Evolutionary conservation across 2,797 vertebrate species (phyloP), one percentile per base, ranked within the genome.

Genomic region (Chromobotia macracanthus): DNA sequence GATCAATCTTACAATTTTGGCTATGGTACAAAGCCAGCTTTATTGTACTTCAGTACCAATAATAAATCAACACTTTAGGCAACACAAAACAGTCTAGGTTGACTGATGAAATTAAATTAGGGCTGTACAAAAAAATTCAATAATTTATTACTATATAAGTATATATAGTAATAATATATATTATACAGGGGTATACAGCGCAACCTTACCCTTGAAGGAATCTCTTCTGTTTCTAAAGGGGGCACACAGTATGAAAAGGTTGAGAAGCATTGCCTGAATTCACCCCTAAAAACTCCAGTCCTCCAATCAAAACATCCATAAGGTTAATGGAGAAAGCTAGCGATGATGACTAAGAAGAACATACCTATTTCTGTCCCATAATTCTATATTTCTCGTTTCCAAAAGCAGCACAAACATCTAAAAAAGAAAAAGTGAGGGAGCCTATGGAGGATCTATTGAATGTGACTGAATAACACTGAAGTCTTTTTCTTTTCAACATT

Each of bases 401-500:
- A 46, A 81, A 67, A 56, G 7, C 23, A 6, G 12, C 55, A 56
- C 60, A 77, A 73, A 80, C 78, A 25, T 77, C 19, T 74, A 31
- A 9, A 71, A 56, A 21, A 5, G 0, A 60, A 63, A 38, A 80
- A 38, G 65, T 73, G 41, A 58, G 60, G 46, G 48, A 70, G 63
- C 51, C 78, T 63, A 53, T 56, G 48, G 67, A 70, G 58, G 6
- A 23, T 5, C 77, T 53, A 58, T 82, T 83, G 69, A 77, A 58
- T 58, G 53, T 25, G 56, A 70, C 1, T 48, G 58, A 78, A 80
- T 69, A 71, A 84, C 50, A 67, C 83, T 79, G 48, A 64, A 74
- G 69, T 74, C 75, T 53, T 63, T 68, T 79, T 51, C 65, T 72
- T 78, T 80, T 82, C 76, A 67, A 73, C 51, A 51, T 46, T 78